Evolutionary conservation across 2,797 vertebrate species (phyloP).

Genomic region (Scolopax rusticola): DNA sequence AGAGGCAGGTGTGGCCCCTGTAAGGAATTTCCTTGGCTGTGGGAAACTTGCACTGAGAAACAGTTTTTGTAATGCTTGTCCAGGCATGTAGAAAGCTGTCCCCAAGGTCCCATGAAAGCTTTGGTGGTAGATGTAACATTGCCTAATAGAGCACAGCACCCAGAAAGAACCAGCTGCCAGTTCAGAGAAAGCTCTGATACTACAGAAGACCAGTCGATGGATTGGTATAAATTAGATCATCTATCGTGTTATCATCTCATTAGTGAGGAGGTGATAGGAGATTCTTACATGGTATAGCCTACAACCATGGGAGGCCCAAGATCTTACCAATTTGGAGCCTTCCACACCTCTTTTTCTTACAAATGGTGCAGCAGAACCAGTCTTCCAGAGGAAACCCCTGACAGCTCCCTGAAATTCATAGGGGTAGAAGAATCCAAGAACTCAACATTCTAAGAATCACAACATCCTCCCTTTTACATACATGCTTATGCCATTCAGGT

Average conservation of each 20-base stretch:
- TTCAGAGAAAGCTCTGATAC: not conserved
- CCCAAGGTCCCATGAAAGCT: constrained; percentile 14
- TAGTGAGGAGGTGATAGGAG: not conserved
- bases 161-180: not conserved
- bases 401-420: not conserved
- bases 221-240: not conserved
- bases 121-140: not conserved
- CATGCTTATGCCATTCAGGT: not conserved
- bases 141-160: not conserved
- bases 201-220: not conserved
- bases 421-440: not conserved
- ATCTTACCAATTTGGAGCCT: not conserved
- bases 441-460: fast-evolving
- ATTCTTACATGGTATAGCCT: not conserved
- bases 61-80: constrained; percentile 4
- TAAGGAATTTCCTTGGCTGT: constrained; percentile 62
- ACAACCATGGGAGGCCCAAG: not conserved
- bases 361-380: not conserved
- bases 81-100: not conserved
- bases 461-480: not conserved
- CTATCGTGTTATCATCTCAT: too few relatives aligned
- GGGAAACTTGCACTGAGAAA: constrained; percentile 45
- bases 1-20: constrained; percentile 49
- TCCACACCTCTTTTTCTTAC: not conserved
- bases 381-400: not conserved